phyloP scores from a whole-genome alignment of 2,797 vertebrate genomes.

The Pampus argenteus region DNA sequence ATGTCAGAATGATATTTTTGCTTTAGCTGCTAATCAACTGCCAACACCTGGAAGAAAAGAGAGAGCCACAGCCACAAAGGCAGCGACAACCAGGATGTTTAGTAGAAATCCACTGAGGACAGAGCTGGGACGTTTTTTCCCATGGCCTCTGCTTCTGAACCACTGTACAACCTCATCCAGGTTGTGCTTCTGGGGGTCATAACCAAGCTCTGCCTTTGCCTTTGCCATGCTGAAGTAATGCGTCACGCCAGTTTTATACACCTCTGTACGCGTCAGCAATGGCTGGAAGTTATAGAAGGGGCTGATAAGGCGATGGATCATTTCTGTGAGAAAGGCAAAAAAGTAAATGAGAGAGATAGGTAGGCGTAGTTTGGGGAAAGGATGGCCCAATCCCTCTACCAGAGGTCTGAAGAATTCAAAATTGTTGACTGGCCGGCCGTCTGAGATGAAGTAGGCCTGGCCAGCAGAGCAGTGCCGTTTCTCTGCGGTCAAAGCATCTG shows the following conservation, averaged over 20 bases:
- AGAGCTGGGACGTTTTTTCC: constrained; percentile 65
- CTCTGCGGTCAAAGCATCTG: constrained; percentile 83
- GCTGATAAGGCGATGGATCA: constrained; percentile 85
- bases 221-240: constrained; percentile 95
- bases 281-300: constrained; percentile 94
- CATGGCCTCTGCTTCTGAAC: constrained; percentile 89
- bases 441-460: constrained; percentile 96
- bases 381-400: constrained; percentile 93
- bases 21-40: constrained; percentile 38
- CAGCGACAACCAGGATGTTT: constrained; percentile 76
- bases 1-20: neutral
- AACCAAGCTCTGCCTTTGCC: constrained; percentile 89
- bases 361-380: constrained; percentile 88
- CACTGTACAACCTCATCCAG: constrained; percentile 92
- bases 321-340: constrained; percentile 92
- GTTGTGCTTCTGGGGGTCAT: constrained; percentile 84
- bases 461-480: constrained; percentile 87
- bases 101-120: constrained; percentile 64
- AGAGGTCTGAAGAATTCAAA: constrained; percentile 96
- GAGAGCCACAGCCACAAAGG: constrained; percentile 77
- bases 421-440: constrained; percentile 93
- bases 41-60: constrained; percentile 84
- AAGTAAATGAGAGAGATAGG: constrained; percentile 90
- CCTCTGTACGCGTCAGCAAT: constrained; percentile 93
- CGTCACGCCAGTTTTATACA: constrained; percentile 95